phyloP scores from a whole-genome alignment of 2,797 vertebrate species.

The Miichthys miiuy region DNA sequence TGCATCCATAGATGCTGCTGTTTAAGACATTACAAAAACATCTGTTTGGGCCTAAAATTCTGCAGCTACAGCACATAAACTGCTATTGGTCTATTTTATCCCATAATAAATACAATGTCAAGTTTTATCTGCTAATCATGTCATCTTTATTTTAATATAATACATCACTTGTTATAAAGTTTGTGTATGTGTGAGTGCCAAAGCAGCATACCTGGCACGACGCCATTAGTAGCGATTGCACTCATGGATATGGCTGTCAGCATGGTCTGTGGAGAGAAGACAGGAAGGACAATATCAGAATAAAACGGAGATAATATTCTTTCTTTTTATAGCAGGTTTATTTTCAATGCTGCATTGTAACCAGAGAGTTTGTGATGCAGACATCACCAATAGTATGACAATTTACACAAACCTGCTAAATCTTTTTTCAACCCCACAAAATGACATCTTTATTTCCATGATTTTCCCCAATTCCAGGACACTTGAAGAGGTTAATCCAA shows the following conservation, averaged over 20 bases:
- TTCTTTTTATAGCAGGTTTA: neutral
- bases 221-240: constrained; percentile 97
- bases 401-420: neutral
- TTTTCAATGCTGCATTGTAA: neutral
- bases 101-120: neutral
- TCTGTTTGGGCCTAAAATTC: neutral
- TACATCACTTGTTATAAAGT: neutral
- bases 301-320: neutral
- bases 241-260: constrained; percentile 99
- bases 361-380: neutral
- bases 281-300: neutral
- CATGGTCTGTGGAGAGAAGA: constrained; percentile 89
- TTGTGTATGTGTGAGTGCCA: neutral
- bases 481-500: constrained; percentile 30
- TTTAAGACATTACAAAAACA: neutral
- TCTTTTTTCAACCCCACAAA: neutral
- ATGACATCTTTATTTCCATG: neutral
- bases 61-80: neutral
- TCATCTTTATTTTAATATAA: neutral
- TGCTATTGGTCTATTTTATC: neutral
- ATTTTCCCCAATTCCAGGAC: constrained; percentile 17
- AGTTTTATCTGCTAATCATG: neutral
- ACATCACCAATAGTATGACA: neutral
- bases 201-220: constrained; percentile 92
- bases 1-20: neutral